Base-by-base conservation (phyloP, 2,113 vertebrate genomes). In the Merops nubicus region DNA sequence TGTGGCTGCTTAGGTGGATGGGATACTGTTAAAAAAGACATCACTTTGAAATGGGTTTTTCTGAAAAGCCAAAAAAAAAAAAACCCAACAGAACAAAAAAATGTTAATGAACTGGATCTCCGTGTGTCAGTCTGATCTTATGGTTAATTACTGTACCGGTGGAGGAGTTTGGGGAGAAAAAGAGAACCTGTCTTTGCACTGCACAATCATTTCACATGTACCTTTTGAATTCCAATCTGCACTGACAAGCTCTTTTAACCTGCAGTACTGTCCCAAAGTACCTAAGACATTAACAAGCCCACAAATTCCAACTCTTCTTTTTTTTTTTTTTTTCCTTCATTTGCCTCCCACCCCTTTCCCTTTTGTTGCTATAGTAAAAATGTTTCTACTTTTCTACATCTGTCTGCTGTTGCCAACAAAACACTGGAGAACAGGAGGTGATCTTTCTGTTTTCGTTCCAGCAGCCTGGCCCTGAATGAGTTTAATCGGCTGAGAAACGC, bases 391-490 rank as follows among this genome's bases (percentile, higher is more conserved):
- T 95, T 95, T 97, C 90, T 97, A 85, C 85, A 92, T 97, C 91
- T 94, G 75, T 97, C 93, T 97, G 79, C 91, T 97, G 96, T 92
- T 97, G 94, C 94, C 95, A 97, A 96, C 96, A 97, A 97, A 97
- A 96, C 96, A 97, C 91, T 97, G 95, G 90, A 81, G 95, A 98
- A 96, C 96, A 96, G 89, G 96, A 96, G 93, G 95, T 94, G 95
- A 92, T 94, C 88, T 95, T 97, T 97, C 96, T 97, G 93, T 94
- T 97, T 98, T 97, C 94, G 88, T 96, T 97, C 96, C 89, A 88
- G 94, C 86, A 96, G 90, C 93, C 95, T 73, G 86, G 88, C 72
- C 94, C 87, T 96, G 91, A 97, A 97, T 97, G 95, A 96, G 94
- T 94, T 97, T 97, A 98, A 97, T 97, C 95, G 92, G 96, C 96